Conservation (phyloP, 2,888 invertebrate genomes). For the Drosophila maculinotata region DNA sequence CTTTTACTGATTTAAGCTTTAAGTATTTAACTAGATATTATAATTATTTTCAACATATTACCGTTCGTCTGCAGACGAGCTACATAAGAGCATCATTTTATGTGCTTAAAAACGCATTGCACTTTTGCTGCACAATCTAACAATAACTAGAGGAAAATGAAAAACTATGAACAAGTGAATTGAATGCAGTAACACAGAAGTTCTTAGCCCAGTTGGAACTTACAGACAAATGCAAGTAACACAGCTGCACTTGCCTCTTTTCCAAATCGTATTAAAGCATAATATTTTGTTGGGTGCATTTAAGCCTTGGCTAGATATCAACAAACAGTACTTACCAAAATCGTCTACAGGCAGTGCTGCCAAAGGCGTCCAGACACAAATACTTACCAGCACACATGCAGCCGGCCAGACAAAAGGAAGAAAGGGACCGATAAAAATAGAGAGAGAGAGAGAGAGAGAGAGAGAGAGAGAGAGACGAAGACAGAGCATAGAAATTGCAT, state of each 20-base stretch:
- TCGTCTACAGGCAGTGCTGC: conserved; percentile 49
- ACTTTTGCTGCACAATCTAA: background rate
- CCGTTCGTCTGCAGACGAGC: no score
- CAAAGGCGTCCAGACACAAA: conserved; percentile 52
- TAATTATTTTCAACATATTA: no score
- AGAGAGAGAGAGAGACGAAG: background rate
- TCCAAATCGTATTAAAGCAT: conserved; percentile 70
- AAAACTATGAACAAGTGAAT: background rate
- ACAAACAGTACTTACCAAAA: conserved; percentile 71
- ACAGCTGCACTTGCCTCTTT: conserved; percentile 32
- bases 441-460: background rate
- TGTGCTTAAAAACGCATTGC: conserved; percentile 9
- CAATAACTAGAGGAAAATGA: background rate
- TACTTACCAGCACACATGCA: conserved; percentile 7
- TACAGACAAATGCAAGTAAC: conserved; percentile 48
- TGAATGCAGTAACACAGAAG: conserved; percentile 6
- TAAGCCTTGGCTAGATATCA: conserved; percentile 73
- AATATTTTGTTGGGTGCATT: conserved; percentile 59
- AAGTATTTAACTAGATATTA: no score
- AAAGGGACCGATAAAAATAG: background rate
- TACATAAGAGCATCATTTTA: no score
- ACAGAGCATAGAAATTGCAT: conserved; percentile 70
- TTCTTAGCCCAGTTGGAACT: conserved; percentile 35
- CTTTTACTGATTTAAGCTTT: no score
- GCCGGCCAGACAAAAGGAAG: conserved; percentile 10